Conservation (phyloP, 2,797 vertebrate species). For the Danio tinwini region DNA sequence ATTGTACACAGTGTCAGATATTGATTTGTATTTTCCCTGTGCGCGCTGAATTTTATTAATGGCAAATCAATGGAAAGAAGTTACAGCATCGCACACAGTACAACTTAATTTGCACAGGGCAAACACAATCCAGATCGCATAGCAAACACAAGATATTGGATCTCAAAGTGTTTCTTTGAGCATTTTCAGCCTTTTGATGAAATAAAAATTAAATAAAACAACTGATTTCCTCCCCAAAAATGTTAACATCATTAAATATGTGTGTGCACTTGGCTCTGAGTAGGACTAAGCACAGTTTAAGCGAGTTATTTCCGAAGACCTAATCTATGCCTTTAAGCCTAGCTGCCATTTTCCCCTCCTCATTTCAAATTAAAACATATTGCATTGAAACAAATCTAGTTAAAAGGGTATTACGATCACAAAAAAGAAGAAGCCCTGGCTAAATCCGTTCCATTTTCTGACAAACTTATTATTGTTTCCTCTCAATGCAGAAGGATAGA, state of each 20-base stretch:
- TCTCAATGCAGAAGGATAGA: conserved; percentile 32
- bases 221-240: neutral
- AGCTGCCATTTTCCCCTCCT: conserved; percentile 8
- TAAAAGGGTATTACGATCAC: conserved; percentile 37
- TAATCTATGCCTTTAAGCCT: conserved; percentile 27
- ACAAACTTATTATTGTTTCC: conserved; percentile 47
- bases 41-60: conserved; percentile 10
- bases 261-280: neutral
- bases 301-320: conserved; percentile 18
- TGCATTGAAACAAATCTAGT: conserved; percentile 47
- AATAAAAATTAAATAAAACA: neutral
- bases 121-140: conserved; percentile 4
- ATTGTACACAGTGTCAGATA: conserved; percentile 64
- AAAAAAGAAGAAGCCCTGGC: conserved; percentile 21
- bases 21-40: conserved; percentile 69
- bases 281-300: conserved; percentile 21
- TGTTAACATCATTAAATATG: neutral
- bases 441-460: conserved; percentile 16
- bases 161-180: conserved; percentile 8
- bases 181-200: neutral
- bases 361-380: conserved; percentile 9
- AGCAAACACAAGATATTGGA: conserved; percentile 29
- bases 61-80: conserved; percentile 24
- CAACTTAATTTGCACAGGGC: conserved; percentile 19
- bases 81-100: neutral